Base-by-base conservation (phyloP, 2,113 vertebrate species). In the Ancistrus triradiatus region DNA sequence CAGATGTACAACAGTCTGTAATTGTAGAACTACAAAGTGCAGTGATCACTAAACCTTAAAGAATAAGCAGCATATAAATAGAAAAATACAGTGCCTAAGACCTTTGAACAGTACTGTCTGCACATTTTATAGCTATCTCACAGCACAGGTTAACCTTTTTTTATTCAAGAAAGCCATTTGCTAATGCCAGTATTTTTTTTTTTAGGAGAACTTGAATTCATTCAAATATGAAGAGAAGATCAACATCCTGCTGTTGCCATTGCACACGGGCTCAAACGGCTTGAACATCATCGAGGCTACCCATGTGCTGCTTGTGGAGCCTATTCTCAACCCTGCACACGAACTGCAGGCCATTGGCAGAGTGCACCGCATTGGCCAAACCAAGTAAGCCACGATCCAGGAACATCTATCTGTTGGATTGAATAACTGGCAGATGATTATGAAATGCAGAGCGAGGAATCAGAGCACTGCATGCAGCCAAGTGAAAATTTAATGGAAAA, bases 271-370 rank as follows among this genome's bases (percentile, higher is more conserved):
- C 63, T 98, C 95, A 69, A 99, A 99, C 47, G 95, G 96, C 35
- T 80, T 99, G 35, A 99, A 98, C 74, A 97, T 99, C 77, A 99
- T 98, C 0, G 96, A 99, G 78, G 96, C 96, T 1, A 99, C 95
- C 14, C 94, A 98, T 0, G 95, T 99, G 51, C 78, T 98, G 53
- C 80, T 99, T 47, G 96, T 98, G 35, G 96, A 99, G 73, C 96
- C 96, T 9, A 98, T 98, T 71, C 78, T 98, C 63, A 98, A 98
- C 78, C 95, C 94, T 0, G 95, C 95, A 59, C 94, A 95, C 31
- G 95, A 99, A 78, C 90, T 98, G 2, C 96, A 99, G 81, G 96
- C 96, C 60, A 97, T 99, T 35, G 96, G 95, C 69, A 84, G 96
- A 73, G 95, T 99, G 2, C 96, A 99, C 82, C 92, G 96, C 38